Base-by-base conservation (phyloP, 2,888 invertebrate genomes). In the Axea sp. region DNA sequence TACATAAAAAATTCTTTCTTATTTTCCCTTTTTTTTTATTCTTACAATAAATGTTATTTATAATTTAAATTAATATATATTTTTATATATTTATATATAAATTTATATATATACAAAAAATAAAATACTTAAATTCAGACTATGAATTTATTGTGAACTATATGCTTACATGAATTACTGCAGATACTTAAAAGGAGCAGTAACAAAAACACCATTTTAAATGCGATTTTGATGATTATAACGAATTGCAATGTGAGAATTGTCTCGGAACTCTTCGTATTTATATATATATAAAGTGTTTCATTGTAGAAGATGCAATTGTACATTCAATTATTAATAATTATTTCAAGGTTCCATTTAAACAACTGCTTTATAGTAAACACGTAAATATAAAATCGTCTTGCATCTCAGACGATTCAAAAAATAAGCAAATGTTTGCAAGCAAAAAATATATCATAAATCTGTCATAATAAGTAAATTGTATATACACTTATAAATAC, bases 201-300 rank as follows among this genome's bases (percentile, higher is more conserved):
- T 6, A 22, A 22, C 4, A 39, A 22, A 39, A 9, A 5, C 3
- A n/a, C 1, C 39, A 39, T 39, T 5, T 39, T 2, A 28, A 43
- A n/a, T 11, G 14, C 28, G 12, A 24, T 3, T 19, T 3, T 4
- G 19, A 3, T 19, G 4, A 19, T 19, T 2, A 19, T 19, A 19
- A 19, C 2, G 4, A 4, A 19, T 19, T 19, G n/a, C 19, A 19
- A 3, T 19, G 4, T 3, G 4, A 3, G 19, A 3, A 19, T 19
- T 4, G 4, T 19, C 19, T 3, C 4, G 2, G 4, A 19, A 2
- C 2, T 2, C 19, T 2, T 19, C 43, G 4, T 28, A 24, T 43
- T 43, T 43, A 43, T 47, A 47, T 30, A 47, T 17, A 39, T 26
- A 47, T 26, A 14, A 26, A 11, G n/a, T 22, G 26, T n/a, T 5